These are phyloP conservation scores for Pristionchus fissidentatus DNA, from an alignment of 2,888 invertebrate species.

Conservation along the genomic window DNA sequence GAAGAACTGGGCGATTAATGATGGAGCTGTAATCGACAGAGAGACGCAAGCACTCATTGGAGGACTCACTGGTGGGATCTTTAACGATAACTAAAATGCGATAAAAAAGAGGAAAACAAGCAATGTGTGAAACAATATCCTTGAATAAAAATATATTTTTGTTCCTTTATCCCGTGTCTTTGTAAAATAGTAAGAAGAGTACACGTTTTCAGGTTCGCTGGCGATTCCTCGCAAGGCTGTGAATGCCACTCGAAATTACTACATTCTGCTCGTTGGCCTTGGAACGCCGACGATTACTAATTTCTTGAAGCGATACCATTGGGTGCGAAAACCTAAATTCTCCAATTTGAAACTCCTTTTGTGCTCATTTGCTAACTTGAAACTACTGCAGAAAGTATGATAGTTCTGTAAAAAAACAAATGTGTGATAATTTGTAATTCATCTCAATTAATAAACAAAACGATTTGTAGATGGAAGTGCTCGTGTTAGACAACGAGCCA, in stretches of 20 bases:
- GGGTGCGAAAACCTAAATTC: background rate
- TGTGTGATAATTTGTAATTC: too few species aligned
- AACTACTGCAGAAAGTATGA: too few species aligned
- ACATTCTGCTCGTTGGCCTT: slow-evolving; percentile 14
- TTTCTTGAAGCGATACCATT: slow-evolving; percentile 34
- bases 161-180: background rate
- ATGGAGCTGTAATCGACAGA: slow-evolving; percentile 12
- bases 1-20: slow-evolving; percentile 38
- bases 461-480: slow-evolving; percentile 31
- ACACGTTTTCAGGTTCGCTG: background rate
- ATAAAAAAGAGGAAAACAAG: background rate
- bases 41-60: slow-evolving; percentile 35
- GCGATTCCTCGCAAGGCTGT: slow-evolving; percentile 13
- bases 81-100: background rate
- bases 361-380: too few species aligned
- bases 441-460: too few species aligned
- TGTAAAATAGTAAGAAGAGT: background rate
- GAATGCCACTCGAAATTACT: background rate
- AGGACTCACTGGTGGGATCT: slow-evolving; percentile 7
- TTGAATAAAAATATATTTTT: background rate
- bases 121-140: background rate
- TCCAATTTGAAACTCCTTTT: background rate
- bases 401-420: too few species aligned
- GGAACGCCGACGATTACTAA: slow-evolving; percentile 15
- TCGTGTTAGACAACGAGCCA: slow-evolving; percentile 32